A percentile compares a stretch with the other conserved stretches of the same genome.
These are phyloP conservation scores for Elgonia sp. DNA, from an alignment of 2,888 invertebrate species.

Conservation along the genomic window DNA sequence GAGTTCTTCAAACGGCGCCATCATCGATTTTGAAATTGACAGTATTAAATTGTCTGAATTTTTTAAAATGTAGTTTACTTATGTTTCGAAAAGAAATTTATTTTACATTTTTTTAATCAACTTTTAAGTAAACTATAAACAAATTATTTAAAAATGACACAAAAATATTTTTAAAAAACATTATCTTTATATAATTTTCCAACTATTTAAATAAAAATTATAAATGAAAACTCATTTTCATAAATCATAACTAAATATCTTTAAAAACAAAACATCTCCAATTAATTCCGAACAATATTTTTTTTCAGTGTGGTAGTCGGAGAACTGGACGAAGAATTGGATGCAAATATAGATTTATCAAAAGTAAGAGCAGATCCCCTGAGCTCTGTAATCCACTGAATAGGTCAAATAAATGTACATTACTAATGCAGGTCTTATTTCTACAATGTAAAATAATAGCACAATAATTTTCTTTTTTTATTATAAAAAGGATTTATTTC, in stretches of 20 bases:
- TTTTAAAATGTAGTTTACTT: too few relatives aligned
- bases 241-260: neutral
- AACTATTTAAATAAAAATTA: too few relatives aligned
- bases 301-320: conserved; percentile 92
- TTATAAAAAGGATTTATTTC: conserved; percentile 62
- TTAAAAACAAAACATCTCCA: conserved; percentile 6
- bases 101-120: too few relatives aligned
- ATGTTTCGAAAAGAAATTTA: too few relatives aligned
- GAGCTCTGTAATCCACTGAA: conserved; percentile 93
- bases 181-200: too few relatives aligned
- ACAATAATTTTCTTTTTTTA: conserved; percentile 27
- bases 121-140: too few relatives aligned
- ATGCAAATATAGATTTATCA: conserved; percentile 93
- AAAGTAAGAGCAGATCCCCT: conserved; percentile 95
- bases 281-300: neutral
- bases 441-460: conserved; percentile 38
- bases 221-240: too few relatives aligned
- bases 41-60: too few relatives aligned
- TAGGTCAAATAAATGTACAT: conserved; percentile 69
- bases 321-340: conserved; percentile 94
- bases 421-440: conserved; percentile 35
- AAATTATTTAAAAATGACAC: too few relatives aligned
- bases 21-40: too few relatives aligned
- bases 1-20: too few relatives aligned
- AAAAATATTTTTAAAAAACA: too few relatives aligned